Base-by-base conservation (phyloP, 2,113 vertebrate genomes). In the Lathamus discolor region DNA sequence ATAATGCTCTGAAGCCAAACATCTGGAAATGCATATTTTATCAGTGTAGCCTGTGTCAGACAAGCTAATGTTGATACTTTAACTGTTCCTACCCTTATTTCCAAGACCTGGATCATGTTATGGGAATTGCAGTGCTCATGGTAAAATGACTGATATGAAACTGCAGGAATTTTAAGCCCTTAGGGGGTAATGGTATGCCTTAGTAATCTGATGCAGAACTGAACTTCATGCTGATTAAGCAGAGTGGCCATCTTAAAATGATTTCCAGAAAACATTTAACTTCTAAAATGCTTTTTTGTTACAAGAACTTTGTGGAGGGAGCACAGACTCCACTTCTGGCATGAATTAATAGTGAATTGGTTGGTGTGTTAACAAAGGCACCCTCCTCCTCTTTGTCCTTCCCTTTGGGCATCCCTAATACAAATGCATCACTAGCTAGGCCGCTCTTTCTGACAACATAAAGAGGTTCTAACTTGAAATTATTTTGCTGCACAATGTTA, bases 11-110 rank as follows among this genome's bases (percentile, higher is more conserved):
- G 83, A 46, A 89, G 92, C 77, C 78, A 96, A 96, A 95, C 92
- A 76, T 94, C 89, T 92, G 95, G 88, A 94, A 97, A 94, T 92
- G 74, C 20, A 89, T 94, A 93, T 94, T 95, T 93, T 96, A 96
- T 96, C 91, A 90, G 43, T 44, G 23, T 68, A 89, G 70, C 39
- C 81, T 68, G 24, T 72, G 90, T 92, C 83, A 93, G 82, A 92
- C 72, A 88, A 79, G 66, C 33, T 92, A 92, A 86, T 82, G 82
- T 63, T 91, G 82, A 61, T 94, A 96, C 54, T 97, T 83, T 59
- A 67, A 68, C 59, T 48, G 67, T 90, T 96, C 46, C n/a, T 95
- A 52, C 44, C 79, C 91, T 85, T 84, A 91, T 95, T 93, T 95
- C 82, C 89, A 97, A 93, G 75, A 94, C 94, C 78, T 92, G 91